These are phyloP conservation scores for Melanostoma scalare DNA, from an alignment of 2,888 invertebrate species.

Conservation along the genomic window DNA sequence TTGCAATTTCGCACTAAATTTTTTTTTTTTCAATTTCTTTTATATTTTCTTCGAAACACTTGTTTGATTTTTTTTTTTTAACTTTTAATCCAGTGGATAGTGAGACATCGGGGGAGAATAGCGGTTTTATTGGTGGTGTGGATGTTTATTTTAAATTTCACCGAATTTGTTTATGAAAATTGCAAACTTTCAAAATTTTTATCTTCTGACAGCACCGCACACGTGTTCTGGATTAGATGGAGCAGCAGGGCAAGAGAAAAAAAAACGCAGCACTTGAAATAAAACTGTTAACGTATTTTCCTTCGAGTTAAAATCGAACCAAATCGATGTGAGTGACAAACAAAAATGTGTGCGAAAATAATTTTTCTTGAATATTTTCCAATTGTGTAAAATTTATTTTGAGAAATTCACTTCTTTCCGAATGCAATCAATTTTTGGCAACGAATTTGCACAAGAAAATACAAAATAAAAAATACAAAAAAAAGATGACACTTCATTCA, in stretches of 20 bases:
- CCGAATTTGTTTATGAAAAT: constrained; percentile 34
- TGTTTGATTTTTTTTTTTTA: constrained; percentile 38
- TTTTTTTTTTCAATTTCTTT: neutral
- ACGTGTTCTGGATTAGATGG: constrained; percentile 49
- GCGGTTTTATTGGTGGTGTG: constrained; percentile 29
- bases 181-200: constrained; percentile 23
- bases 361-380: neutral
- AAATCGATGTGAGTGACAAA: no score
- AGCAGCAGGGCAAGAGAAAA: neutral
- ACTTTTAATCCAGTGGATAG: constrained; percentile 48
- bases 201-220: constrained; percentile 41
- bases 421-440: constrained; percentile 27
- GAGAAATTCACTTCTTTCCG: constrained; percentile 18
- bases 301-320: neutral
- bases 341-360: neutral
- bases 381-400: constrained; percentile 6
- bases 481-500: constrained; percentile 50
- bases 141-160: constrained; percentile 10
- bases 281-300: constrained; percentile 32
- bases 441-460: constrained; percentile 42
- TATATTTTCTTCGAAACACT: constrained; percentile 8
- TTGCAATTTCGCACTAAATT: constrained; percentile 14
- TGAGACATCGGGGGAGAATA: constrained; percentile 11
- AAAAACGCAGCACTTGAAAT: constrained; percentile 41
- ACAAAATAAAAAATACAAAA: no score